Base-by-base conservation (phyloP, 2,888 invertebrate species). In the Erebia palarica region DNA sequence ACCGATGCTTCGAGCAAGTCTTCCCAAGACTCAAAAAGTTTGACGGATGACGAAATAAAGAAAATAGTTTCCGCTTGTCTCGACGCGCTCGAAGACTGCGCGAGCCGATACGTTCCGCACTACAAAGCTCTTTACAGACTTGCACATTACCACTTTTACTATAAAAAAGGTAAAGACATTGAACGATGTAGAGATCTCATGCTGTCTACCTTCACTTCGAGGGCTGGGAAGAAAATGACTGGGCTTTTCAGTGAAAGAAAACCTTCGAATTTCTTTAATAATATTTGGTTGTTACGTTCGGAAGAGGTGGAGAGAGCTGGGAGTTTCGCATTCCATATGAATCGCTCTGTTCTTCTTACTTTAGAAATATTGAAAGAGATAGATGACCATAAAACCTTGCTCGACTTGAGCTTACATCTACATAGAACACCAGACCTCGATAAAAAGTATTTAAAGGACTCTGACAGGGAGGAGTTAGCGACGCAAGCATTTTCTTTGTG, bases 221-320 rank as follows among this genome's bases (percentile, higher is more conserved):
- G 95, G 76, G 90, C 94, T 65, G 95, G 95, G 14, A 95, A 95
- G 83, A 94, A 95, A 75, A 94, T 97, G 65, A 95, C 94, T 78
- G 98, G 98, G 11, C 92, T 99, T 14, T 99, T 98, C 85, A 95
- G 95, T 53, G 98, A 98, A 79, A 94, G 97, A 66, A 98, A 97
- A 86, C 94, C 94, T 68, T 96, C 95, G 21, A 98, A 98, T 86
- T 97, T 98, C 82, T 98, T 98, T 80, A 97, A 98, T 90, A 97
- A 98, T 64, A 96, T 99, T 70, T 99, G 98, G 98, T 95, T 98
- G 78, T 97, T 98, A 84, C 98, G 98, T 0, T 95, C 96, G 1
- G 95, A 95, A 72, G 99, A 99, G 93, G 96, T 99, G 58, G 98
- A 99, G 83, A 94, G 99, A 73, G 96, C 98, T 0, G 99, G 99